phyloP scores from a whole-genome alignment of 2,797 vertebrate species.

The Premnoplex brunnescens region DNA sequence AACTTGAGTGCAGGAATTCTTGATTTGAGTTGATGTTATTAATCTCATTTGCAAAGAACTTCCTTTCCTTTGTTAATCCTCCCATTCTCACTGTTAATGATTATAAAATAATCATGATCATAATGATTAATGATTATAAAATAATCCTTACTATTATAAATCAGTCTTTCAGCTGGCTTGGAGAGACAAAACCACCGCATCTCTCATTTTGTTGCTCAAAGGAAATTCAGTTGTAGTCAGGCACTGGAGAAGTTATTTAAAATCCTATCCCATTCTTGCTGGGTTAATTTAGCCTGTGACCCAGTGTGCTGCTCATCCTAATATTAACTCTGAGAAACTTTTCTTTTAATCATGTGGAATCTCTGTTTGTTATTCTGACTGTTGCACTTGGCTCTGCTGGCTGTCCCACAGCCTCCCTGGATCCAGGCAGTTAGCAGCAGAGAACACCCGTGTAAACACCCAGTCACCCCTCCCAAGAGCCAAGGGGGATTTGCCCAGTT shows the following conservation, averaged over 20 bases:
- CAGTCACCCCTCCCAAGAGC: background rate
- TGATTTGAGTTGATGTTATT: background rate
- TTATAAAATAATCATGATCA: background rate
- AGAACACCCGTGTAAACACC: background rate
- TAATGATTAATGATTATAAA: background rate
- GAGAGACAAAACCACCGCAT: background rate
- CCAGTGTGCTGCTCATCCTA: slow-evolving; percentile 12
- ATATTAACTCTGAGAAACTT: slow-evolving; percentile 58
- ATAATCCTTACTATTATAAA: background rate
- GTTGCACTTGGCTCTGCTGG: background rate
- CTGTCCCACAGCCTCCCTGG: background rate
- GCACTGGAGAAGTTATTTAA: background rate
- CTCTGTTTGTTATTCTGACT: slow-evolving; percentile 37
- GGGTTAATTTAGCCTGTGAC: slow-evolving; percentile 18
- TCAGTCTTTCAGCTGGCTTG: background rate
- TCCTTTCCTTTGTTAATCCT: background rate
- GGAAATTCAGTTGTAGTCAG: background rate
- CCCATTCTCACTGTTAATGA: background rate
- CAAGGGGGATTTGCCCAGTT: background rate
- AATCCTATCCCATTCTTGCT: background rate
- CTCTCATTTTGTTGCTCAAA: background rate
- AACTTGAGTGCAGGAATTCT: background rate
- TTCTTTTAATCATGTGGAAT: background rate
- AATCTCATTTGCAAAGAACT: background rate
- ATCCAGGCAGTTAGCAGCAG: background rate